These are phyloP conservation scores for Benthosema pterotum DNA, from an alignment of 2,797 vertebrate genomes.

Conservation along the genomic window DNA sequence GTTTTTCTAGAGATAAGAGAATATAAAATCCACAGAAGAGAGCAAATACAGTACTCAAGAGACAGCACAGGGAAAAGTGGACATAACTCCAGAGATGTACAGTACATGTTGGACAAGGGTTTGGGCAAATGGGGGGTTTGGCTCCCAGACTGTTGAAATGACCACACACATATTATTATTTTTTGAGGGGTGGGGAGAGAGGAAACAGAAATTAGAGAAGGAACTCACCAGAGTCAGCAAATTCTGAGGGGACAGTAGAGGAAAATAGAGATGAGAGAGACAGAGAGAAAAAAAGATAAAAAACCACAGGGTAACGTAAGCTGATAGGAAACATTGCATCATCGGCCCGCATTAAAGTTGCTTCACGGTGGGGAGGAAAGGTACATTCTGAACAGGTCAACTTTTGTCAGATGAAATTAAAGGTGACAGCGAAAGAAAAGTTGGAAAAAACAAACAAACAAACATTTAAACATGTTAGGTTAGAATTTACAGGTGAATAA, in stretches of 20 bases:
- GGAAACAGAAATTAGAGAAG: conserved; percentile 68
- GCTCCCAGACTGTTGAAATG: conserved; percentile 63
- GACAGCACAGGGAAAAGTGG: conserved; percentile 56
- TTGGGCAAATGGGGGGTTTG: conserved; percentile 38
- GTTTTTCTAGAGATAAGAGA: conserved; percentile 52
- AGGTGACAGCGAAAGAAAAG: neutral
- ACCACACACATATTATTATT: conserved; percentile 62
- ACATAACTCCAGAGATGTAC: conserved; percentile 48
- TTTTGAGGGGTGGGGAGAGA: conserved; percentile 6
- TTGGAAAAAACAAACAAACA: neutral
- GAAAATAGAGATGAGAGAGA: conserved; percentile 64
- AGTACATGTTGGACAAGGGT: conserved; percentile 48
- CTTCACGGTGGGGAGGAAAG: conserved; percentile 19
- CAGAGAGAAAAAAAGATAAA: conserved; percentile 67
- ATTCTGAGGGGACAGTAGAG: conserved; percentile 82
- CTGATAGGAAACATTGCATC: conserved; percentile 47
- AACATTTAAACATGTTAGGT: no score
- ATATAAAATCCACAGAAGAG: conserved; percentile 63
- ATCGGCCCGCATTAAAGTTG: conserved; percentile 31
- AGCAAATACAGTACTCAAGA: conserved; percentile 51
- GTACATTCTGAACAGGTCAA: neutral
- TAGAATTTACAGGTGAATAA: neutral
- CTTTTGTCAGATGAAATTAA: neutral
- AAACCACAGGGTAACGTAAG: conserved; percentile 64
- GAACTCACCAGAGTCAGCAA: conserved; percentile 88